Percentiles rank a stretch among this genome's conserved stretches.
Evolutionary conservation across 2,113 vertebrate genomes (phyloP).

Genomic region (Lycocorax pyrrhopterus): DNA sequence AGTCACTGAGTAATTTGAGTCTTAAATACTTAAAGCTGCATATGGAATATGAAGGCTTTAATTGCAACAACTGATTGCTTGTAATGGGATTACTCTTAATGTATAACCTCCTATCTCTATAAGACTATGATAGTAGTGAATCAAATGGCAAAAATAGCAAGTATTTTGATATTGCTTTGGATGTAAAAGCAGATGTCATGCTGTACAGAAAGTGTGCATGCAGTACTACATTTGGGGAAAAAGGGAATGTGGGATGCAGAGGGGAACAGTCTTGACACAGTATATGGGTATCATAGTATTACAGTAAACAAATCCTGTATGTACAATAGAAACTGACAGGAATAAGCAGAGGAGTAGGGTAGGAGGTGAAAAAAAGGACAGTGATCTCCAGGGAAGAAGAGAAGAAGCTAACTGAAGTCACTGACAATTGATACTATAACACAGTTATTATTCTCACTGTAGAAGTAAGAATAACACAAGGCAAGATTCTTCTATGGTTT

Average conservation of each 20-base stretch:
- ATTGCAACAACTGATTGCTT: not conserved
- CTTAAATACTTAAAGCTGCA: not conserved
- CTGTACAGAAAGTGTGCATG: not conserved
- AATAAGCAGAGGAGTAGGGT: not conserved
- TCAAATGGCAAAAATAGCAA: not conserved
- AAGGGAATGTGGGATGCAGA: not conserved
- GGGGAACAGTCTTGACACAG: not conserved
- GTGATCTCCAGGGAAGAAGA: not conserved
- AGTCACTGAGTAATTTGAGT: not conserved
- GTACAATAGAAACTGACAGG: not conserved
- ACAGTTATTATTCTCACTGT: not conserved
- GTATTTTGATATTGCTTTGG: not conserved
- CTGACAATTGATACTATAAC: not conserved
- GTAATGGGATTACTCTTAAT: not conserved
- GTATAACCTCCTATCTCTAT: not conserved
- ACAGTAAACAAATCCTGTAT: not conserved
- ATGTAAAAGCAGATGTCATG: not conserved
- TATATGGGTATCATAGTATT: not conserved
- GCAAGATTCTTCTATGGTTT: not conserved
- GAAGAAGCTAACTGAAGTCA: not conserved
- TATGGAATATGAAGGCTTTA: not conserved
- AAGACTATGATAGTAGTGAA: not conserved
- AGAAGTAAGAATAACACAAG: not conserved
- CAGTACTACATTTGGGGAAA: not conserved
- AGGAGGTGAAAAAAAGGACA: not conserved